Base-by-base conservation (phyloP, 2,888 invertebrate genomes). In the Laothoe populi region DNA sequence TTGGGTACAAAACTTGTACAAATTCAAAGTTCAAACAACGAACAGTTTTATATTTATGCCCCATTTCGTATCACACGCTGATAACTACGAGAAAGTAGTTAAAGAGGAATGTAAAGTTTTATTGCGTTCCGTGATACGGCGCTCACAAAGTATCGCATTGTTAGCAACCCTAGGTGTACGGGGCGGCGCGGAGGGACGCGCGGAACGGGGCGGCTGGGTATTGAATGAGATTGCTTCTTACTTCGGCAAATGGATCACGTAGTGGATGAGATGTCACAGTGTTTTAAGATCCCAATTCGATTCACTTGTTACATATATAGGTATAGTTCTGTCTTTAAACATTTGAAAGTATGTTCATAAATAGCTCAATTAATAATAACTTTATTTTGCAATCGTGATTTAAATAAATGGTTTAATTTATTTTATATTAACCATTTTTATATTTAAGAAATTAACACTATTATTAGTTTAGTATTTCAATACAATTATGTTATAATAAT, bases 141-240 rank as follows among this genome's bases (percentile, higher is more conserved):
- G 80, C 77, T 82, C 82, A 87, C 87, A 87, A 86, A 86, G 86
- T 89, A 88, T 87, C 81, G 84, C 81, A 86, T 86, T 88, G 86
- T 87, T 88, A 86, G 85, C 87, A 89, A 74, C 88, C 90, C 88
- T 89, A 78, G 74, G 68, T 71, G 67, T 67, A 68, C 66, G 61
- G 76, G 67, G 71, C 66, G 66, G 68, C 61, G 75, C 73, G 73
- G 74, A 58, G 76, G 76, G 73, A 66, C 64, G 68, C 65, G 69
- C 58, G 69, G 73, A 19, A 26, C 70, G 78, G 68, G 73, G 82
- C 79, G 82, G 82, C 74, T 81, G 83, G 88, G 92, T 92, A 93
- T 93, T 93, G 93, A 93, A 93, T 93, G 93, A 93, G 93, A 93
- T 93, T 92, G 93, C 93, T 93, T 92, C 93, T 93, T 93, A 93